Evolutionary conservation across 2,113 vertebrate species (phyloP), one percentile per base, ranked within the genome.

Genomic region (Monarcha castaneiventris): DNA sequence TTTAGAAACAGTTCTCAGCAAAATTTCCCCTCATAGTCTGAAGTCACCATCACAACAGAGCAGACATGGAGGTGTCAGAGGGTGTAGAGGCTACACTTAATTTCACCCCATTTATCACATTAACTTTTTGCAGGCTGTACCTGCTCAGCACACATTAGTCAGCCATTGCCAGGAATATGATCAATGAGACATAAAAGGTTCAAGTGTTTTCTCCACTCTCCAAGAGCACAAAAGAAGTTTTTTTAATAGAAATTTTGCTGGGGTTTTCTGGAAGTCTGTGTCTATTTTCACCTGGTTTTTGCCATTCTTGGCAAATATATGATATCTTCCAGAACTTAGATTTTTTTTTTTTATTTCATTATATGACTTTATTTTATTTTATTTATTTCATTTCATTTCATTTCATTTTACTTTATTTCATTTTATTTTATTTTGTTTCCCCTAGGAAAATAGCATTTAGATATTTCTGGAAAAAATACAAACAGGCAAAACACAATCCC

Each of bases 211-310:
- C 27, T 61, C 12, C 18, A 29, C 2, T 86, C 29, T 21, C 63
- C 10, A 52, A 66, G 1, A 48, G 1, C 7, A 48, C 10, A 1
- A 37, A 55, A 37, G 0, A 32, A 29, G 0, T 3, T 6, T 29
- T 67, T 54, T 59, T 32, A 0, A 29, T 5, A 32, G 8, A 63
- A 77, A 29, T 2, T 66, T 80, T 62, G 1, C 7, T 49, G 18
- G 2, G 4, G 1, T 48, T 71, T 67, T 46, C 51, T 52, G 11
- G 16, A 78, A 88, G 48, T 7, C 12, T 46, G 30, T 1, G n/a
- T 17, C 4, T 68, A 8, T n/a, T 78, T 87, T 58, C 0, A 8
- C 61, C 2, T 33, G 1, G 1, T 27, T 46, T 63, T 37, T 48
- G 5, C 6, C 22, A 26, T 4, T 68, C 6, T 52, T 46, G 54